These are phyloP conservation scores for Peromyscus maniculatus DNA, from an alignment of 2,113 vertebrate genomes.

Conservation along the genomic window DNA sequence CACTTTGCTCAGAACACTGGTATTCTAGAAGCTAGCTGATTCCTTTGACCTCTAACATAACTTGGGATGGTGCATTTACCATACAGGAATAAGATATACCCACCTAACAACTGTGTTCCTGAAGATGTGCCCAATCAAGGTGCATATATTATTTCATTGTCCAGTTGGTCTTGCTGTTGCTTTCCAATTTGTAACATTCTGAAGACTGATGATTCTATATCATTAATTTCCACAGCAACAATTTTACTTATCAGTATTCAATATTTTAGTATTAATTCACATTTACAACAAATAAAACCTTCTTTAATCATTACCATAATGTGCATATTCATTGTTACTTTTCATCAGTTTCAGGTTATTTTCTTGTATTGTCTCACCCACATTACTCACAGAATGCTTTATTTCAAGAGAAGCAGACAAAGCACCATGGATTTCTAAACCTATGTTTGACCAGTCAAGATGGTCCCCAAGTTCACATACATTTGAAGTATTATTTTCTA, in stretches of 20 bases:
- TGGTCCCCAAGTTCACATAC: not conserved
- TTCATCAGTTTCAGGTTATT: not conserved
- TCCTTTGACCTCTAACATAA: no score
- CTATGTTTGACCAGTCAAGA: not conserved
- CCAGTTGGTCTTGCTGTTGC: accelerated
- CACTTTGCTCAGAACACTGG: no score
- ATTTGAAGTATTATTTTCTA: not conserved
- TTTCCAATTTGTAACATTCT: not conserved
- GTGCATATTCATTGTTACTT: not conserved
- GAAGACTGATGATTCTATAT: not conserved
- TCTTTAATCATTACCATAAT: not conserved
- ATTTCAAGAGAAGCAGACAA: not conserved
- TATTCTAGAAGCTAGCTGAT: no score
- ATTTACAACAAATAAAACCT: not conserved
- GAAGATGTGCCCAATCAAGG: not conserved
- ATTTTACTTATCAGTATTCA: not conserved
- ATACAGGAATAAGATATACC: no score
- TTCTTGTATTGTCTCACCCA: not conserved
- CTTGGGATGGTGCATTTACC: no score
- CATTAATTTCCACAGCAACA: not conserved
- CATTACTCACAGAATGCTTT: not conserved
- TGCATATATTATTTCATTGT: not conserved
- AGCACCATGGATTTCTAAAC: not conserved
- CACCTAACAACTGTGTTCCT: not conserved
- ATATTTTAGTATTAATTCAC: not conserved